Base-by-base conservation (phyloP, 2,888 invertebrate genomes). In the Lasioglossum pauxillum region DNA sequence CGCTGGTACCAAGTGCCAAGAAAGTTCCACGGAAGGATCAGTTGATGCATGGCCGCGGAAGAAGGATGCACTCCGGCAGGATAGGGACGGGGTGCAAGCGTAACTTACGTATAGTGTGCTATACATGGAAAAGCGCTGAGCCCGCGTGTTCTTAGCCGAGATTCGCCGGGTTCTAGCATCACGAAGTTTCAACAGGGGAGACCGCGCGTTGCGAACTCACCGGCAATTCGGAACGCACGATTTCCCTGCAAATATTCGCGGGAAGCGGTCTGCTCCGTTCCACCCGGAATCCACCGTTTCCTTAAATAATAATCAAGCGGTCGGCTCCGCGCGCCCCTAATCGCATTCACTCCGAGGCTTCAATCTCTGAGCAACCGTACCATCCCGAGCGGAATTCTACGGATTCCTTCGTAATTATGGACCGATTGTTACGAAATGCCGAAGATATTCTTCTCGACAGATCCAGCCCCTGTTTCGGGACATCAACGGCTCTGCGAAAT, bases 11-110 rank as follows among this genome's bases (percentile, higher is more conserved):
- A 90, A 89, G 89, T 87, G 90, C 89, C 91, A 90, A 86, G 90
- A 90, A 90, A 90, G 87, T 90, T 90, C 72, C 64, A 38, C 41
- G 86, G 88, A 79, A 82, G 89, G 90, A 88, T 89, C 88, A 84
- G 90, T 90, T 90, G 90, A 90, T 90, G 90, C 88, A 90, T 87
- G 85, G 87, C 82, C 83, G 72, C 78, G 83, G 89, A 90, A 90
- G 90, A 89, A 89, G 88, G 90, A 88, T 88, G 78, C 84, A 79
- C 88, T 41, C 19, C 41, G 85, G 81, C 85, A 78, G 80, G 81
- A 83, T 80, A 85, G 90, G 90, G 87, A 89, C 83, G 85, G 83
- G 86, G 84, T 46, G 82, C 88, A 78, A 86, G 87, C 84, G 86
- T 76, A 77, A 84, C 81, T 73, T 87, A 86, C 85, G 84, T 84